Evolutionary conservation across 2,888 invertebrate species (phyloP).

Genomic region (Limenitis arthemis): DNA sequence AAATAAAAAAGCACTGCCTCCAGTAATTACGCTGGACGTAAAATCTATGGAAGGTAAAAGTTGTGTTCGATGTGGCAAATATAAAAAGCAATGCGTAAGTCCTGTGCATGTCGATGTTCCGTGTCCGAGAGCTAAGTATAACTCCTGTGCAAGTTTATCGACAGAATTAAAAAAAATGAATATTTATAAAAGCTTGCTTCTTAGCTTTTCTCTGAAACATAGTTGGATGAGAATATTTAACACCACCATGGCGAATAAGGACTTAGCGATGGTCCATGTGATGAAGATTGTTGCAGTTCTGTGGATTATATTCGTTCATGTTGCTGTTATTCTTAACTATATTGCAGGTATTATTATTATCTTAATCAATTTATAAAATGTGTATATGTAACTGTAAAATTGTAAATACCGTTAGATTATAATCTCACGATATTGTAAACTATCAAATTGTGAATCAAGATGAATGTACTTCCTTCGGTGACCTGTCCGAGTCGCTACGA

Average conservation of each 20-base stretch:
- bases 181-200: conserved; percentile 41
- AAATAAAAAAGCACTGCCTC: conserved; percentile 42
- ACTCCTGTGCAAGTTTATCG: conserved; percentile 45
- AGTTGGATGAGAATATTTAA: conserved; percentile 58
- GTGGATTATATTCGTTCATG: conserved; percentile 76
- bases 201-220: conserved; percentile 57
- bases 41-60: conserved; percentile 48
- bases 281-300: conserved; percentile 75
- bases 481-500: no score
- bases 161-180: conserved; percentile 42
- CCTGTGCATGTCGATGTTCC: conserved; percentile 36
- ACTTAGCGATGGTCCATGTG: conserved; percentile 71
- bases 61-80: conserved; percentile 58
- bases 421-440: no score
- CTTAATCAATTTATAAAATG: no score
- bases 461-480: no score
- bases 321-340: conserved; percentile 75
- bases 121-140: conserved; percentile 48
- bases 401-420: no score
- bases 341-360: conserved; percentile 63
- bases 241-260: conserved; percentile 61
- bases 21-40: conserved; percentile 57
- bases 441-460: no score
- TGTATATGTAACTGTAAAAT: no score
- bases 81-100: conserved; percentile 50